Conservation (phyloP, 2,888 invertebrate genomes). For the Diaphora mendica region DNA sequence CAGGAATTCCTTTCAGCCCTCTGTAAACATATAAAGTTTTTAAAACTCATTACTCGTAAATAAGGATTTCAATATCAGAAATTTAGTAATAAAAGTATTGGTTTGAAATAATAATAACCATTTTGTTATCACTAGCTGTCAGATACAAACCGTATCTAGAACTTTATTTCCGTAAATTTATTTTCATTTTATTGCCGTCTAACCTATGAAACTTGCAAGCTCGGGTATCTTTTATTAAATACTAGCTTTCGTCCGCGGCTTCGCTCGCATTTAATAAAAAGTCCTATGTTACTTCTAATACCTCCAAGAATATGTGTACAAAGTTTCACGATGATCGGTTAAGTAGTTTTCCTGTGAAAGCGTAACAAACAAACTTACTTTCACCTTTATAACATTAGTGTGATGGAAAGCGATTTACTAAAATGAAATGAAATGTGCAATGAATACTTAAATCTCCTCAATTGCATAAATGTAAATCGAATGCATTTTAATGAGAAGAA, state of each 20-base stretch:
- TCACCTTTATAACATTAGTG: too few relatives aligned
- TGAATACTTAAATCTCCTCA: background rate
- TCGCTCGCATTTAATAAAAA: too few relatives aligned
- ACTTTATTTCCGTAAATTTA: background rate
- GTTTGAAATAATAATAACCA: background rate
- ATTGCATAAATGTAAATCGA: background rate
- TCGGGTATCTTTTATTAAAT: background rate
- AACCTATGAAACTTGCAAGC: background rate
- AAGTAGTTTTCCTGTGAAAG: too few relatives aligned
- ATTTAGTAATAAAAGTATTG: background rate
- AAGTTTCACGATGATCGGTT: too few relatives aligned
- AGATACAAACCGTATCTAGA: background rate
- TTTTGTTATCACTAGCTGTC: background rate
- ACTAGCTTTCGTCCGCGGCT: too few relatives aligned
- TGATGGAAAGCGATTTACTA: background rate
- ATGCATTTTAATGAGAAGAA: background rate
- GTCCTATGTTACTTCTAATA: too few relatives aligned
- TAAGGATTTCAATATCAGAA: background rate
- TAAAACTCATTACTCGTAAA: background rate
- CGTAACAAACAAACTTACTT: too few relatives aligned
- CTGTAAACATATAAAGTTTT: constrained; percentile 59
- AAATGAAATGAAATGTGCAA: too few relatives aligned
- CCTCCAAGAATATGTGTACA: too few relatives aligned
- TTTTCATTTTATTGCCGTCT: background rate
- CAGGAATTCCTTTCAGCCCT: constrained; percentile 81